A percentile compares a stretch with the other conserved stretches of the same genome.
These are phyloP conservation scores for Phycodurus eques DNA, from an alignment of 2,113 vertebrate species.

Conservation along the genomic window DNA sequence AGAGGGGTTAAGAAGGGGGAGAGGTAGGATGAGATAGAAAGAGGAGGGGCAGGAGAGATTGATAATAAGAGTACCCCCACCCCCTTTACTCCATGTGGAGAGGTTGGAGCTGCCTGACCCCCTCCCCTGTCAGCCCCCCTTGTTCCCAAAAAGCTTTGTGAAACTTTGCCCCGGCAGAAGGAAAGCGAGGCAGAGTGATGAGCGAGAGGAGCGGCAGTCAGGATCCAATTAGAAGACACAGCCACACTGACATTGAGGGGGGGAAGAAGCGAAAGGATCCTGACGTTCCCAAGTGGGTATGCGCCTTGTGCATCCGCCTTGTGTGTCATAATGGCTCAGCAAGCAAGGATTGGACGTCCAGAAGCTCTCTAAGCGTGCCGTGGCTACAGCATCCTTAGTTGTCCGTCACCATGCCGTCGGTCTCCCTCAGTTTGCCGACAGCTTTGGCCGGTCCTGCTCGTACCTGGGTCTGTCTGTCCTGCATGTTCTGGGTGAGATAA, in stretches of 20 bases:
- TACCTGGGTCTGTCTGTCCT: slow-evolving; percentile 91
- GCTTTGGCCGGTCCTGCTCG: slow-evolving; percentile 72
- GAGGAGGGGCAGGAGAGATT: slow-evolving; percentile 69
- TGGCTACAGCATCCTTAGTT: slow-evolving; percentile 36
- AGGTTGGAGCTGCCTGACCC: slow-evolving; percentile 63
- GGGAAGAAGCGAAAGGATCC: slow-evolving; percentile 12
- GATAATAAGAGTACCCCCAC: slow-evolving; percentile 72
- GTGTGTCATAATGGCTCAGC: slow-evolving; percentile 61
- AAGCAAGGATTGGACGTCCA: slow-evolving; percentile 50
- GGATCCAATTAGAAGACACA: slow-evolving; percentile 46
- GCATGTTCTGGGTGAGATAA: slow-evolving; percentile 87
- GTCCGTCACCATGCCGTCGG: slow-evolving; percentile 72
- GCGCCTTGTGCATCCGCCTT: slow-evolving; percentile 1
- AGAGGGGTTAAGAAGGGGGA: slow-evolving; percentile 58
- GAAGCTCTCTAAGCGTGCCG: slow-evolving; percentile 33
- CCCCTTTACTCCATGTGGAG: slow-evolving; percentile 73
- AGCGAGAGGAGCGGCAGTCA: slow-evolving; percentile 46
- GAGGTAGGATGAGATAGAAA: slow-evolving; percentile 52
- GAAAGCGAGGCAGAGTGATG: slow-evolving; percentile 53
- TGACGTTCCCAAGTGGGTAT: slow-evolving; percentile 21
- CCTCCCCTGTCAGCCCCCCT: slow-evolving; percentile 3
- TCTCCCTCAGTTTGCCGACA: slow-evolving; percentile 71
- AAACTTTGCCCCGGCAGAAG: slow-evolving; percentile 64
- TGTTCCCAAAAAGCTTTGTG: slow-evolving; percentile 63
- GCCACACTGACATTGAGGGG: slow-evolving; percentile 23